Base-by-base conservation (phyloP, 2,797 vertebrate species). In the Gallinago nigripennis region DNA sequence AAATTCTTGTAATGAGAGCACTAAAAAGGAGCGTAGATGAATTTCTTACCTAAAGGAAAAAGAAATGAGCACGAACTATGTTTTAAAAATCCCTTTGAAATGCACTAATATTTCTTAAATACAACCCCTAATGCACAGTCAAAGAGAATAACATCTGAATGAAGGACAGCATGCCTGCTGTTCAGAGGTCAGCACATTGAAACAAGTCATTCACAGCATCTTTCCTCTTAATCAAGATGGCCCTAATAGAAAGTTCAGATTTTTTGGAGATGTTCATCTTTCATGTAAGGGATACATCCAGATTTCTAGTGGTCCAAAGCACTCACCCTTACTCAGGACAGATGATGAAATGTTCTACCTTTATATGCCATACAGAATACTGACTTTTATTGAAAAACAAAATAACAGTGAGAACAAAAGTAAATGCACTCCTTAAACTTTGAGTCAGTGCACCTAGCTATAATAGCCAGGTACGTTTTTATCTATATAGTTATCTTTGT, bases 21-120 rank as follows among this genome's bases (percentile, higher is more conserved):
- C 99, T 99, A 98, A 99, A 99, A 90, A 99, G 99, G 57, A 99
- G 99, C 2, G 99, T 99, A 78, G 99, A 99, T 63, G 99, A 99
- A 98, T 99, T 99, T 97, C 99, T 98, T 94, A 99, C 99, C 99
- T 99, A 97, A 86, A 79, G 23, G 15, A 68, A 83, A 86, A 95
- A 92, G 20, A 50, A 86, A 58, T 75, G 82, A 69, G 79, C 1
- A 90, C 51, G 24, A 95, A 79, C 20, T 20, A 54, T 4, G 11
- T 63, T 68, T 48, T 28, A 37, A 70, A 88, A 76, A 48, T 8
- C 16, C 6, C 33, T 68, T 37, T 70, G 21, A 91, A 91, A 66
- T n/a, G 5, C 6, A 35, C 8, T 2, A 5, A 1, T 30, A 18
- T 39, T 30, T 66, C 69, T 18, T 5, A 17, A 83, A 78, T 28